These are phyloP conservation scores for Cossypha niveicapilla DNA, from an alignment of 2,797 vertebrate genomes.

Conservation along the genomic window DNA sequence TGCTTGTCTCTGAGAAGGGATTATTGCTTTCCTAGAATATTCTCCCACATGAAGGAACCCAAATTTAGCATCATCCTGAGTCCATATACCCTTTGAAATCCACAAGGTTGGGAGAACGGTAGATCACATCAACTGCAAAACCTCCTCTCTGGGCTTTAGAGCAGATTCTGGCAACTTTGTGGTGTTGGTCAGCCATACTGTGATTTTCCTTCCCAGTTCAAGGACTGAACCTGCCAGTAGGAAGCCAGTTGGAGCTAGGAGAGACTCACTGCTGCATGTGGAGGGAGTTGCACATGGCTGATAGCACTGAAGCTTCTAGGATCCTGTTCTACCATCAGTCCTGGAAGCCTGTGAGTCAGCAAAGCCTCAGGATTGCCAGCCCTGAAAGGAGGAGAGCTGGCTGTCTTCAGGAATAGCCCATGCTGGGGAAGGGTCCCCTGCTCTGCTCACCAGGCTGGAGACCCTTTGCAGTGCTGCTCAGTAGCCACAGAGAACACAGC, in stretches of 20 bases:
- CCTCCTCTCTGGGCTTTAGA: neutral
- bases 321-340: neutral
- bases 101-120: neutral
- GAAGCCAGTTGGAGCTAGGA: neutral
- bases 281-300: neutral
- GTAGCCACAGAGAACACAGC: neutral
- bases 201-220: neutral
- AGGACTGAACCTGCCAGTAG: neutral
- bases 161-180: neutral
- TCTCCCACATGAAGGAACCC: neutral
- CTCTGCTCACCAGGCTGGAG: neutral
- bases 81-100: neutral
- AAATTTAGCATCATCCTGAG: neutral
- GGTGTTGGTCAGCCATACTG: neutral
- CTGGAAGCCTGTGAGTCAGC: neutral
- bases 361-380: neutral
- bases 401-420: neutral
- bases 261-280: neutral
- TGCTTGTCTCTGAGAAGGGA: neutral
- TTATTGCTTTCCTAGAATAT: neutral
- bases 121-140: neutral
- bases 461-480: neutral
- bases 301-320: neutral
- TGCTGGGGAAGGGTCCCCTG: accelerated
- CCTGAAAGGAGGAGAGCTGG: neutral